Evolutionary conservation across 2,113 vertebrate genomes (phyloP), one percentile per base, ranked within the genome.

Genomic region (Oxygymnocypris stewartii): DNA sequence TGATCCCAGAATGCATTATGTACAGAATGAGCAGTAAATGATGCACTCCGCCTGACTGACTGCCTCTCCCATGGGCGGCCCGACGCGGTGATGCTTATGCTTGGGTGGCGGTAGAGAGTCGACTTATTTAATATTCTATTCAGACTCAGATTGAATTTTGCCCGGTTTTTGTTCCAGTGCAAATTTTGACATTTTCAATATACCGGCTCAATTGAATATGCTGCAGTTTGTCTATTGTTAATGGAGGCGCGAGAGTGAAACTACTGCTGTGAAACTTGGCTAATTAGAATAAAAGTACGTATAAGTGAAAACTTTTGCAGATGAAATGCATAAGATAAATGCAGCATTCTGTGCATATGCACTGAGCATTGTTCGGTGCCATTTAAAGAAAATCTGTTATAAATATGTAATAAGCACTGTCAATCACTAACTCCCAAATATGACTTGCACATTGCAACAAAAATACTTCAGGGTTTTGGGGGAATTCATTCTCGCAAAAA

Each of bases 131-230:
- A 87, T 89, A 90, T 90, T 93, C 91, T 89, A 86, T 85, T 92
- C 88, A 92, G 86, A 80, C 84, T 91, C 77, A 91, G 91, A 92
- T 88, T 92, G 87, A 92, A 93, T 90, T 91, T 89, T 88, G 20
- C 20, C 20, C 54, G 25, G 12, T 65, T 75, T 93, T 94, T 94
- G 93, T 95, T 94, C 89, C 89, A 89, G 92, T 95, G 94, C 92
- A 95, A 95, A 95, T 95, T 93, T 86, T 94, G 94, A 94, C 94
- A 94, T 95, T 95, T 31, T 95, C 80, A 91, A 92, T 91, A 90
- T 90, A 92, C 87, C 49, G 54, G 88, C 91, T 93, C 61, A 92
- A 92, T 92, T 92, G 65, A 94, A 93, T 91, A 80, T 82, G 35
- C 13, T 13, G 40, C 25, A 8, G 37, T 61, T 87, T 75, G 88